Conservation (phyloP, 2,888 invertebrate genomes). For the Camponotus fellah region DNA sequence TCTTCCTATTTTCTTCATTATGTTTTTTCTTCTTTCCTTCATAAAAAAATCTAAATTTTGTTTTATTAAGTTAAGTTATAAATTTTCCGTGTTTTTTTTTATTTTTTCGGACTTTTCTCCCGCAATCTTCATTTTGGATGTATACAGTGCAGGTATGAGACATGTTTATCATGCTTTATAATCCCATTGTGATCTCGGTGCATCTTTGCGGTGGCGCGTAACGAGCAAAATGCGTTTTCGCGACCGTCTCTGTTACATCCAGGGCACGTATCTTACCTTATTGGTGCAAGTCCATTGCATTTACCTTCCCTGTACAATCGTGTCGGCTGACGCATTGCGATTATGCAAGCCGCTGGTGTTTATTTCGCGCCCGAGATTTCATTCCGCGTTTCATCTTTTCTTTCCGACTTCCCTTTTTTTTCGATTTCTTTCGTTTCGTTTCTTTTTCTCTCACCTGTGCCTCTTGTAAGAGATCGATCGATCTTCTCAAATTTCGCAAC, state of each 20-base stretch:
- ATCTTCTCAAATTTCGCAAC: slow-evolving; percentile 66
- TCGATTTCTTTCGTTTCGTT: slow-evolving; percentile 11
- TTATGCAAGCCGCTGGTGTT: slow-evolving; percentile 74
- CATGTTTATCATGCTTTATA: not conserved
- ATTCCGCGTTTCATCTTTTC: slow-evolving; percentile 54
- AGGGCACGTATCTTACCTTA: slow-evolving; percentile 81
- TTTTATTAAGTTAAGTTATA: not conserved
- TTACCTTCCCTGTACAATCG: slow-evolving; percentile 55
- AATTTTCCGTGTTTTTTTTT: not conserved
- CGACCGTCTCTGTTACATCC: slow-evolving; percentile 69
- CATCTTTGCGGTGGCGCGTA: not conserved
- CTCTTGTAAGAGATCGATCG: not conserved
- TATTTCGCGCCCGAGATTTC: slow-evolving; percentile 69
- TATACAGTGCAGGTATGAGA: not conserved
- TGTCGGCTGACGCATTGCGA: slow-evolving; percentile 70
- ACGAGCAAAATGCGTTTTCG: slow-evolving; percentile 54
- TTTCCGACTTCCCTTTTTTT: slow-evolving; percentile 55
- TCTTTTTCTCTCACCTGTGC: not conserved
- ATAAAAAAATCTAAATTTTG: not conserved
- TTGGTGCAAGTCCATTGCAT: slow-evolving; percentile 73
- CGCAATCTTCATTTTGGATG: not conserved
- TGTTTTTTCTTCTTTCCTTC: not conserved
- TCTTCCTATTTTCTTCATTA: not conserved
- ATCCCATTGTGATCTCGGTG: slow-evolving; percentile 1
- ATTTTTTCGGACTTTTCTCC: not conserved